Base-by-base conservation (phyloP, 2,797 vertebrate species). In the Orientallactaga sibirica region DNA sequence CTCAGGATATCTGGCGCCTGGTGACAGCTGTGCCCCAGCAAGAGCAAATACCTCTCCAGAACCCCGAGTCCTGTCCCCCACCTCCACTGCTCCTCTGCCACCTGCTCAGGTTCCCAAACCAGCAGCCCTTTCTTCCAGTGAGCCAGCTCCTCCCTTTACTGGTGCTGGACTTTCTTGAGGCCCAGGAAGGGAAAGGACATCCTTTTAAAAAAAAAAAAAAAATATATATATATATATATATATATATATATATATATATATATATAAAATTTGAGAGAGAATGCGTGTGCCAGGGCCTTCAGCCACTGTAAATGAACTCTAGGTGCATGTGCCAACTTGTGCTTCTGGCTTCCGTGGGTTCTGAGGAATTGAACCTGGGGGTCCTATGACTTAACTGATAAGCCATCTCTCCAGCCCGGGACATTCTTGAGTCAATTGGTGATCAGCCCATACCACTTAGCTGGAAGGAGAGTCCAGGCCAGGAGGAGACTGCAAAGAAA, bases 11-110 rank as follows among this genome's bases (percentile, higher is more conserved):
- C 71, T 73, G 80, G 91, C 2, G 5, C 74, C 66, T 71, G 37
- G 74, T 6, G 20, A 92, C 91, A 86, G 71, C 91, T 76, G 37
- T 81, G 81, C 11, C 55, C 62, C 62, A 27, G 76, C 43, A 84
- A 58, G 67, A 88, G 29, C 68, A 81, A 10, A 37, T 22, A 29
- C 7, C 10, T 25, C 20, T 37, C 27, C 2, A 7, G 20, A 43
- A 27, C 3, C 37, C 68, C 68, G 66, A 14, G 4, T 18, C 67
- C 73, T 80, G 43, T 3, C 41, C 18, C 66, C 7, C 8, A 58
- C 22, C 27, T 48, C 1, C 33, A 29, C 24, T 4, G 14, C 33
- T n/a, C 70, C 70, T 27, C n/a, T 22, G 3, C 4, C 14, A 15
- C 48, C 22, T 7, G 68, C 41, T 80, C 15, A 37, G 41, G 18